These are phyloP conservation scores for Drosophila simulans DNA, from an alignment of 1,140 invertebrate species.

Conservation along the genomic window DNA sequence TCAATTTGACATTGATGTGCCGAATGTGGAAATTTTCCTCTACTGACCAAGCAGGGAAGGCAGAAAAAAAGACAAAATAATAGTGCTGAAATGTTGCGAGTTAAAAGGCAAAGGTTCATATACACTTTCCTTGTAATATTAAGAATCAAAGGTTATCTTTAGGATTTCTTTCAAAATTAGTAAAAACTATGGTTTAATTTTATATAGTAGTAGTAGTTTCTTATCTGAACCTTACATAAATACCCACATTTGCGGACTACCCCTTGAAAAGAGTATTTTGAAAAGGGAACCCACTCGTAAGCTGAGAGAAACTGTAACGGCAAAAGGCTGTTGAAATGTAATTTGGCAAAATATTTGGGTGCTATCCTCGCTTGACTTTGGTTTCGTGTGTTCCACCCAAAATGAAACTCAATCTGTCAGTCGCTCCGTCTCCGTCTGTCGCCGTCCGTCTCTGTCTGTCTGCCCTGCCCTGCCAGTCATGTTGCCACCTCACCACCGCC, in stretches of 20 bases:
- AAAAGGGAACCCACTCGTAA: conserved; percentile 10
- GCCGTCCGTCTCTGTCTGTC: conserved; percentile 21
- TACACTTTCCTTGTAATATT: conserved; percentile 8
- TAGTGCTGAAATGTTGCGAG: conserved; percentile 7
- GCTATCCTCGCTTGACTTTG: conserved; percentile 63
- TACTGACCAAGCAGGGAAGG: conserved; percentile 37
- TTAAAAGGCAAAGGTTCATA: background rate
- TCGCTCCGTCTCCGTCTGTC: conserved; percentile 49
- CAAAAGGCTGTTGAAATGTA: conserved; percentile 80
- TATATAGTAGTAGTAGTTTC: no score
- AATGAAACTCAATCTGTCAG: conserved; percentile 81
- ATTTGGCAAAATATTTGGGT: conserved; percentile 78
- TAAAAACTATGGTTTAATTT: no score
- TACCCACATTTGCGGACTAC: background rate
- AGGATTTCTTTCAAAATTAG: no score
- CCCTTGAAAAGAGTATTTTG: conserved; percentile 21
- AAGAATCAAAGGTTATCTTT: no score
- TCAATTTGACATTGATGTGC: conserved; percentile 82
- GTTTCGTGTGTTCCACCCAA: conserved; percentile 64
- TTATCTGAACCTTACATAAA: no score
- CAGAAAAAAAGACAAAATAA: conserved; percentile 33
- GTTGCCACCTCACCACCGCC: conserved; percentile 23
- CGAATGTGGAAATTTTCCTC: conserved; percentile 77
- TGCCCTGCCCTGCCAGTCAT: conserved; percentile 48
- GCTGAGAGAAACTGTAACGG: conserved; percentile 42